Percentiles rank a stretch among this genome's conserved stretches.
Evolutionary conservation across 2,888 invertebrate genomes (phyloP).

Genomic region (Anarsia innoxiella): DNA sequence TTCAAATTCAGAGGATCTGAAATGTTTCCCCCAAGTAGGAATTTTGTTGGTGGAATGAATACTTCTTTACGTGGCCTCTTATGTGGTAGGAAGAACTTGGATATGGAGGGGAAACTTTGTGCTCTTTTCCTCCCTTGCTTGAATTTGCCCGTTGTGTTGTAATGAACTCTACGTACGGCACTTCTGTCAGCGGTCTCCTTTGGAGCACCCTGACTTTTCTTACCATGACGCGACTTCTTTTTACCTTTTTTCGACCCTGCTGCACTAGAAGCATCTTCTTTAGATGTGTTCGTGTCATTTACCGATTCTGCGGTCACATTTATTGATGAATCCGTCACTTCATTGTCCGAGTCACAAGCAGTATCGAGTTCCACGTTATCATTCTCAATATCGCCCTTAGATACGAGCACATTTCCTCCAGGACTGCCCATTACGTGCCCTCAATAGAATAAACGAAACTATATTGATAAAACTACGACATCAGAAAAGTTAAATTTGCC

Average conservation of each 20-base stretch:
- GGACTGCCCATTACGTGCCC: conserved; percentile 56
- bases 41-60: conserved; percentile 93
- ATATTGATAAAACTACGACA: conserved; percentile 43
- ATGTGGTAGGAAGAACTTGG: conserved; percentile 84
- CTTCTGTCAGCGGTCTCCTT: conserved; percentile 59
- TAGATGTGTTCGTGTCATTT: conserved; percentile 43
- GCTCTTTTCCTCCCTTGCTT: conserved; percentile 78
- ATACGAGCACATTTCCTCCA: conserved; percentile 44
- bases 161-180: conserved; percentile 54
- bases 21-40: conserved; percentile 95
- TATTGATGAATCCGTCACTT: conserved; percentile 38
- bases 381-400: conserved; percentile 36
- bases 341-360: conserved; percentile 49
- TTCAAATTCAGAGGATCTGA: conserved; percentile 96
- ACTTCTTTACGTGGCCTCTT: conserved; percentile 84
- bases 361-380: conserved; percentile 39
- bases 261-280: conserved; percentile 42
- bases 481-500: conserved; percentile 64
- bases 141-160: conserved; percentile 59
- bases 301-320: conserved; percentile 34
- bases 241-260: conserved; percentile 54
- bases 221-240: conserved; percentile 63
- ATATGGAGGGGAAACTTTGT: conserved; percentile 79
- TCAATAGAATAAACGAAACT: conserved; percentile 16
- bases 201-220: conserved; percentile 53